A percentile compares a stretch with the other conserved stretches of the same genome.
These are phyloP conservation scores for Mizuhopecten yessoensis DNA, from an alignment of 1,140 invertebrate species.

Conservation along the genomic window DNA sequence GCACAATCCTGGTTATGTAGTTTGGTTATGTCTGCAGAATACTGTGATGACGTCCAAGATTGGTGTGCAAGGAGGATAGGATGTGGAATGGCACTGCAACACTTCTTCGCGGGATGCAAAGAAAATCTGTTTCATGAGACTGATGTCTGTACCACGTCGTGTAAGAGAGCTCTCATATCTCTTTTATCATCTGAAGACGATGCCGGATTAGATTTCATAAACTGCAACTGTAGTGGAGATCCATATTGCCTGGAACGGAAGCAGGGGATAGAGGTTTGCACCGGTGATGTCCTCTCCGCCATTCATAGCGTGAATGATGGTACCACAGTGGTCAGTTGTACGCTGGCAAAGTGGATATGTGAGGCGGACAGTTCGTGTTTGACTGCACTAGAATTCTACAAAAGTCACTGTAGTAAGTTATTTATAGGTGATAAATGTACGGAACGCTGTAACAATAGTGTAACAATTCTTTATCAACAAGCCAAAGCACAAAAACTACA, in stretches of 20 bases:
- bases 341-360: slow-evolving; percentile 75
- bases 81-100: slow-evolving; percentile 74
- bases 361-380: slow-evolving; percentile 79
- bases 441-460: slow-evolving; percentile 75
- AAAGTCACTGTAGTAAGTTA: slow-evolving; percentile 68
- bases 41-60: slow-evolving; percentile 44
- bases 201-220: slow-evolving; percentile 73
- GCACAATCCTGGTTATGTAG: slow-evolving; percentile 10
- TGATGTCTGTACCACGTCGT: slow-evolving; percentile 67
- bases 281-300: slow-evolving; percentile 67
- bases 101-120: slow-evolving; percentile 70
- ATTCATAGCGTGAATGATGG: slow-evolving; percentile 67
- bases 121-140: slow-evolving; percentile 59
- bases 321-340: slow-evolving; percentile 68
- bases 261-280: slow-evolving; percentile 71
- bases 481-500: slow-evolving; percentile 74
- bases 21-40: not conserved
- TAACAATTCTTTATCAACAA: slow-evolving; percentile 77
- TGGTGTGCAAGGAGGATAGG: slow-evolving; percentile 65
- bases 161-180: slow-evolving; percentile 75
- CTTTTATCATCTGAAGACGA: slow-evolving; percentile 74
- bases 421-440: slow-evolving; percentile 69
- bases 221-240: slow-evolving; percentile 75
- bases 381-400: slow-evolving; percentile 75
- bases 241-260: slow-evolving; percentile 68